Conservation (phyloP, 30 jellyfish, hydroid and myxozoan species). For the Sanderia malayensis region DNA sequence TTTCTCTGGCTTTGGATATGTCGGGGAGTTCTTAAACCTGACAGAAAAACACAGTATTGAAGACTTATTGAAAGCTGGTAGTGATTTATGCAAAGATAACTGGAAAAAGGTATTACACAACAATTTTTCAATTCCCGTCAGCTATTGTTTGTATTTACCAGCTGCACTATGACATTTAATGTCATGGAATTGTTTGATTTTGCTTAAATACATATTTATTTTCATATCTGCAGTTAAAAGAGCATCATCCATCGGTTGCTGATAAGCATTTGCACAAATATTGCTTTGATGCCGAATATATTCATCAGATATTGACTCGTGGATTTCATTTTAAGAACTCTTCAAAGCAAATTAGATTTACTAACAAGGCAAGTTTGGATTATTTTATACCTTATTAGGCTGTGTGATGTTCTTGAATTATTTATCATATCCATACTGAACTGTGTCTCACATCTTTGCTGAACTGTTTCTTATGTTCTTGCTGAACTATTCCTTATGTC, state of each 20-base stretch:
- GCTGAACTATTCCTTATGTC: too few species aligned
- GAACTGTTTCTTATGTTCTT: too few species aligned
- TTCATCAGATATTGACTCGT: constrained; percentile 53
- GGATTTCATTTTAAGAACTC: constrained; percentile 65
- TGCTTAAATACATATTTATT: too few species aligned
- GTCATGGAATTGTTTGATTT: too few species aligned
- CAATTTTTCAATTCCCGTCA: too few species aligned
- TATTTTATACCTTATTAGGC: too few species aligned
- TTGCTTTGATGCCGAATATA: constrained; percentile 62
- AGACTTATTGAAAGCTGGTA: constrained; percentile 34
- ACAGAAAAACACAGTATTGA: constrained; percentile 50
- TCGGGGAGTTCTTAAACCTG: constrained; percentile 55
- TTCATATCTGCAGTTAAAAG: constrained; percentile 8
- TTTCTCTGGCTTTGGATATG: constrained; percentile 68
- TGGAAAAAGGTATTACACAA: constrained; percentile 78
- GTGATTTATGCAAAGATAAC: constrained; percentile 41
- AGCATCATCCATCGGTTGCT: constrained; percentile 11
- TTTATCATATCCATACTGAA: too few species aligned
- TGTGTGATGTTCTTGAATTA: too few species aligned
- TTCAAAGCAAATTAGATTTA: constrained; percentile 29
- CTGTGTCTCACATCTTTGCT: too few species aligned
- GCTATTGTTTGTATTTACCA: too few species aligned
- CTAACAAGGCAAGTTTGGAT: constrained; percentile 38
- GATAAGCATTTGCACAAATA: constrained; percentile 29
- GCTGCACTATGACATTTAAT: too few species aligned